Evolutionary conservation across 1,140 invertebrate genomes (phyloP), one percentile per base, ranked within the genome.

Genomic region (Chymomyza costata): DNA sequence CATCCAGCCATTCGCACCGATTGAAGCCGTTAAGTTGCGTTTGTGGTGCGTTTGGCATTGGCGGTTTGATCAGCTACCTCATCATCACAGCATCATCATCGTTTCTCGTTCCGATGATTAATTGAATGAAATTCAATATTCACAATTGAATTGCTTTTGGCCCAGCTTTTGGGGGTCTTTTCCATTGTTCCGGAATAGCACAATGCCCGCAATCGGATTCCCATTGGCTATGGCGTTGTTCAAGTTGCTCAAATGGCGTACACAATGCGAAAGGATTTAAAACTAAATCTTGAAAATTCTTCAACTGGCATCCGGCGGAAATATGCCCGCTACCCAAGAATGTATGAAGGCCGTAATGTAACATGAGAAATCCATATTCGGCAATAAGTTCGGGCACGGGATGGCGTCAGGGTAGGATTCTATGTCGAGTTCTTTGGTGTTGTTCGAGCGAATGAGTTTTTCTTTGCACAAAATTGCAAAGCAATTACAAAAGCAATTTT

Each of bases 111-210:
- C 41, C 52, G 48, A 68, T 70, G 65, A 70, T 65, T 69, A 69
- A 65, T 69, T 69, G 58, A 70, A 60, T 35, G 40, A 65, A 68
- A 70, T 65, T 70, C 60, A 68, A 70, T 70, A 70, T 68, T 56
- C 60, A 60, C 67, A 65, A 68, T 65, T 68, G 67, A 64, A 64
- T 70, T 68, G 45, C 45, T 55, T 35, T 30, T 25, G 32, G 35
- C 34, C 37, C n/a, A 13, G 14, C 37, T 35, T 16, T 8, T 38
- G 31, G 1, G 7, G 21, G n/a, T n/a, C n/a, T n/a, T n/a, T n/a
- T n/a, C n/a, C n/a, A 49, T 57, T 52, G 62, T 68, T 62, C 56
- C 15, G 39, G 15, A 30, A 21, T 44, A 34, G 31, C 34, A 51
- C 50, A 65, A 61, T 61, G 62, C 37, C 50, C 51, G 38, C 46